Conservation (phyloP, 35 echinoderm and acorn worm species). For the Acanthaster planci region DNA sequence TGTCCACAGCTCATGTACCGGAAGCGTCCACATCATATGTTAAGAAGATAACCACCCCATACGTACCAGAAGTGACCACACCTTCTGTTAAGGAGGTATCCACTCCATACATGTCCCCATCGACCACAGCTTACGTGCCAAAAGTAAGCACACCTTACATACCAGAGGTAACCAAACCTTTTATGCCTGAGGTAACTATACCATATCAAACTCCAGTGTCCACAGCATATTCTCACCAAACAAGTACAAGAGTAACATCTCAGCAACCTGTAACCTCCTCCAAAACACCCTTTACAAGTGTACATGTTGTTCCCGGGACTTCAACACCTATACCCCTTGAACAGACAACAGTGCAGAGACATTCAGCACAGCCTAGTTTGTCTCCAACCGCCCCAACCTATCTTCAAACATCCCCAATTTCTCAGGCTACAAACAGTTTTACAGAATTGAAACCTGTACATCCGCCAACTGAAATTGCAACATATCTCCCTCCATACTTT, state of each 20-base stretch:
- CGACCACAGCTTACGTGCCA: neutral
- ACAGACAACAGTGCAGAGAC: neutral
- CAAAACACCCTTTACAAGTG: neutral
- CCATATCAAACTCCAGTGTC: neutral
- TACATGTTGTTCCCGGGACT: neutral
- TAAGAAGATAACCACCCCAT: neutral
- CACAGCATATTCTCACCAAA: neutral
- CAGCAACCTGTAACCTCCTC: neutral
- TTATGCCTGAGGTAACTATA: neutral
- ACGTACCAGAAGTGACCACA: neutral
- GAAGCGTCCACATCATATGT: neutral
- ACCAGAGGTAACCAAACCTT: neutral
- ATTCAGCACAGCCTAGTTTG: neutral
- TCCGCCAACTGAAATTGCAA: slow-evolving; percentile 27
- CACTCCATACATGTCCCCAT: neutral
- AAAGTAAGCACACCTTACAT: neutral
- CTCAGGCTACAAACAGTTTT: neutral
- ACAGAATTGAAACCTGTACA: neutral
- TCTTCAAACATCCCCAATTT: slow-evolving; percentile 20
- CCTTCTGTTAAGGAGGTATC: neutral
- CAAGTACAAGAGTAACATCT: neutral
- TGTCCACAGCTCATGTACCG: neutral
- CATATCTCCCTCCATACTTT: slow-evolving; percentile 21
- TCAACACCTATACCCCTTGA: neutral
- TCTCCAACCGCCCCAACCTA: neutral